Conservation (phyloP, 2,797 vertebrate species). For the Phoxinus dragarum region DNA sequence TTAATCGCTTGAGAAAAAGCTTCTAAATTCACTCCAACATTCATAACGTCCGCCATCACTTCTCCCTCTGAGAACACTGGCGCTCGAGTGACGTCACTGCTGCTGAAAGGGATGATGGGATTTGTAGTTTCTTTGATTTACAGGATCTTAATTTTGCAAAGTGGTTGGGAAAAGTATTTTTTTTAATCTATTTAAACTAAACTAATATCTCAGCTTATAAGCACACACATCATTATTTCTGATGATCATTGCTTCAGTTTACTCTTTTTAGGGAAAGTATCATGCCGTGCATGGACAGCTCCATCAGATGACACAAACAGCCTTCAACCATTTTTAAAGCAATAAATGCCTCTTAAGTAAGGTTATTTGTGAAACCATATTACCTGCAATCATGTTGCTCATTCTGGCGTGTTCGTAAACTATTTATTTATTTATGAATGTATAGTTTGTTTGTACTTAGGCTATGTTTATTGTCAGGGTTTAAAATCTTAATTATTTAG, state of each 20-base stretch:
- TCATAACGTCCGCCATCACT: constrained; percentile 89
- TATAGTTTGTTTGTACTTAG: neutral
- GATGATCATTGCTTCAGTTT: neutral
- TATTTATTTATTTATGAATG: neutral
- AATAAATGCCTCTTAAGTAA: neutral
- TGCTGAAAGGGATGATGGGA: constrained; percentile 10
- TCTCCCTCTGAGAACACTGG: neutral
- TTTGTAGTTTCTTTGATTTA: constrained; percentile 53
- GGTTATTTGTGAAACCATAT: neutral
- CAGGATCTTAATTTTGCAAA: neutral
- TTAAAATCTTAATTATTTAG: neutral
- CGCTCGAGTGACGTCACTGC: constrained; percentile 44
- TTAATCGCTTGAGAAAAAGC: constrained; percentile 94
- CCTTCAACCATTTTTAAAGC: neutral
- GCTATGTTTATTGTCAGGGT: neutral
- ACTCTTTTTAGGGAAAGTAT: neutral
- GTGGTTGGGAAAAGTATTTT: neutral
- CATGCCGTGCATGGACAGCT: neutral
- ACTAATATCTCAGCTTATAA: neutral
- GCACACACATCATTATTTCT: no score
- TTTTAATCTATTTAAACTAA: neutral
- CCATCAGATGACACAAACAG: neutral
- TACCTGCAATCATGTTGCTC: neutral
- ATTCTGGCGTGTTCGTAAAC: neutral
- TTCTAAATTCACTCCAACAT: constrained; percentile 92